Base-by-base conservation (phyloP, 2,113 vertebrate genomes). In the Sula dactylatra region DNA sequence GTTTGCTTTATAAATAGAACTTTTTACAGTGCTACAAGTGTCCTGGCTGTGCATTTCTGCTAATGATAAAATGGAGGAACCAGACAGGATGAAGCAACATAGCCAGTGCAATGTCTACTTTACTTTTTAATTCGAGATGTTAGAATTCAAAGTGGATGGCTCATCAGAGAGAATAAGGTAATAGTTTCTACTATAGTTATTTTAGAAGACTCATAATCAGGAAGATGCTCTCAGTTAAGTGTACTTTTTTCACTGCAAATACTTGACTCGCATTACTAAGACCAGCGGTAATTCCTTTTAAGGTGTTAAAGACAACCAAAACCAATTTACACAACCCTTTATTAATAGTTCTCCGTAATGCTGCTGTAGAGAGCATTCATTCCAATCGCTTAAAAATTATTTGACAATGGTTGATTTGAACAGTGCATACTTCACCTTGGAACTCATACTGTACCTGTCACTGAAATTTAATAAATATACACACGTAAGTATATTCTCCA, bases 61-160 rank as follows among this genome's bases (percentile, higher is more conserved):
- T 91, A 93, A 97, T 4, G 67, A 82, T 94, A 96, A 96, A 91
- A 89, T 47, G 38, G 86, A 95, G 85, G 94, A 95, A 97, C 90
- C 82, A 94, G 54, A 91, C 13, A 4, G 31, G 77, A 96, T 91
- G 76, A 95, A 96, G 32, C 26, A 94, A 85, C 73, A 77, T 6
- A 67, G 94, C 90, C 42, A 94, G 92, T 92, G 96, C 96, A 96
- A 94, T 95, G 97, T 97, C 93, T 97, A 89, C 92, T 93, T 97
- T 89, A 90, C 77, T 92, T 94, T 93, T 79, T 91, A 88, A 92
- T 90, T 97, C 91, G 66, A 69, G 94, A 86, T 93, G 73, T 96
- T 94, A 93, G 90, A 94, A 95, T 94, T 93, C 88, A 92, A 97
- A 97, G 94, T 61, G 97, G 84, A 94, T 86, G 59, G 91, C 91